Evolutionary conservation across 2,797 vertebrate genomes (phyloP).

Genomic region (Tachyglossus aculeatus): DNA sequence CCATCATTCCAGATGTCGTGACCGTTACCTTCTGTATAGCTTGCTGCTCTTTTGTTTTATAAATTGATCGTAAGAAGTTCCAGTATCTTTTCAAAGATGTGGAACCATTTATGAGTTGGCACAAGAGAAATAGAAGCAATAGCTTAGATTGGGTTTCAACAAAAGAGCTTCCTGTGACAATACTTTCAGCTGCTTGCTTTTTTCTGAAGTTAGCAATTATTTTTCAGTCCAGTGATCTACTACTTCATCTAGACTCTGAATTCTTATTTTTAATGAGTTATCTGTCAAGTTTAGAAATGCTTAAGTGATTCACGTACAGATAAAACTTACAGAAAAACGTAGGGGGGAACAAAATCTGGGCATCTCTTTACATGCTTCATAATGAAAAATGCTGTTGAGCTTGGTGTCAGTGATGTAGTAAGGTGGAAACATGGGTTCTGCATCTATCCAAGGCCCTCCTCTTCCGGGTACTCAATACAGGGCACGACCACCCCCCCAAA

Average conservation of each 20-base stretch:
- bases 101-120: background rate
- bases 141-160: constrained; percentile 14
- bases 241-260: constrained; percentile 33
- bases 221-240: background rate
- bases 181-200: background rate
- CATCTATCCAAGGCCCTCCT: too few species aligned
- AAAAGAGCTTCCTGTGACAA: constrained; percentile 23
- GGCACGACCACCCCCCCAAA: too few species aligned
- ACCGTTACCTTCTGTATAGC: too few species aligned
- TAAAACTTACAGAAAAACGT: background rate
- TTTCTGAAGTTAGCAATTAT: background rate
- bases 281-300: constrained; percentile 28
- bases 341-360: constrained; percentile 11
- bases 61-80: background rate
- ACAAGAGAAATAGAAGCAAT: background rate
- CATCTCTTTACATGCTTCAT: constrained; percentile 1
- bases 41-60: background rate
- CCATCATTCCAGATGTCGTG: too few species aligned
- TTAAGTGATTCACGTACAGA: constrained; percentile 31
- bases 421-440: too few species aligned
- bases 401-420: constrained; percentile 36
- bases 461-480: too few species aligned
- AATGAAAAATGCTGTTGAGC: constrained; percentile 30
- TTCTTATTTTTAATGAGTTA: constrained; percentile 28
- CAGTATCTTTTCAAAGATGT: constrained; percentile 14